Percentiles rank a stretch among this genome's conserved stretches.
phyloP scores from a whole-genome alignment of 64 coral and sea anemone species.

The Montipora foliosa region DNA sequence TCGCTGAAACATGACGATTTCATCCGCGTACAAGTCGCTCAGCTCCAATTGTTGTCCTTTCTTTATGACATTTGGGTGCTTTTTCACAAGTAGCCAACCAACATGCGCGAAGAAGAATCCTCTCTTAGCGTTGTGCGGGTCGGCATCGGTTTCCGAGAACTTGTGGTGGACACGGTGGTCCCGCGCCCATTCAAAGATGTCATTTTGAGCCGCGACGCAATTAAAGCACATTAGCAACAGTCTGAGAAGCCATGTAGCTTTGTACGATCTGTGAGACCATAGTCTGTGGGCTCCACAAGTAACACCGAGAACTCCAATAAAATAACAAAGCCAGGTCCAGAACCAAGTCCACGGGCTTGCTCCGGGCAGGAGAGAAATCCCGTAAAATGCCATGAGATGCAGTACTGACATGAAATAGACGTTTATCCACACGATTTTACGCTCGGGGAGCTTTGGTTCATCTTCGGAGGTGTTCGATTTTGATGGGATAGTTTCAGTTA shows the following conservation, averaged over 20 bases:
- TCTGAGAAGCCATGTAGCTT: constrained; percentile 80
- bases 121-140: not conserved
- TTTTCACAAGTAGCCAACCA: constrained; percentile 71
- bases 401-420: constrained; percentile 66
- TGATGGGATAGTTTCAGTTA: not conserved
- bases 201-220: constrained; percentile 59
- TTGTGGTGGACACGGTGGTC: constrained; percentile 74
- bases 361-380: constrained; percentile 69
- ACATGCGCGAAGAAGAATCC: constrained; percentile 79
- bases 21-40: constrained; percentile 77
- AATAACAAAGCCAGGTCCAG: constrained; percentile 53
- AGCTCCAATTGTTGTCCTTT: constrained; percentile 71
- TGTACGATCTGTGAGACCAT: constrained; percentile 82
- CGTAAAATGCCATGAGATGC: constrained; percentile 76
- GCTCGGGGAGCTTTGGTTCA: constrained; percentile 17
- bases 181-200: constrained; percentile 76
- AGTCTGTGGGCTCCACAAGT: constrained; percentile 84
- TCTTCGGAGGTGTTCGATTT: not conserved
- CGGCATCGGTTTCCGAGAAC: constrained; percentile 67
- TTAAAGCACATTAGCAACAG: not conserved
- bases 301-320: constrained; percentile 59
- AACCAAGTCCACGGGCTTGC: constrained; percentile 61
- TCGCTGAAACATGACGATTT: constrained; percentile 75
- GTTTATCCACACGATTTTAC: constrained; percentile 79
- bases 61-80: constrained; percentile 73